Conservation (phyloP, 2,797 vertebrate species). For the Enteromius thamalakanensis region DNA sequence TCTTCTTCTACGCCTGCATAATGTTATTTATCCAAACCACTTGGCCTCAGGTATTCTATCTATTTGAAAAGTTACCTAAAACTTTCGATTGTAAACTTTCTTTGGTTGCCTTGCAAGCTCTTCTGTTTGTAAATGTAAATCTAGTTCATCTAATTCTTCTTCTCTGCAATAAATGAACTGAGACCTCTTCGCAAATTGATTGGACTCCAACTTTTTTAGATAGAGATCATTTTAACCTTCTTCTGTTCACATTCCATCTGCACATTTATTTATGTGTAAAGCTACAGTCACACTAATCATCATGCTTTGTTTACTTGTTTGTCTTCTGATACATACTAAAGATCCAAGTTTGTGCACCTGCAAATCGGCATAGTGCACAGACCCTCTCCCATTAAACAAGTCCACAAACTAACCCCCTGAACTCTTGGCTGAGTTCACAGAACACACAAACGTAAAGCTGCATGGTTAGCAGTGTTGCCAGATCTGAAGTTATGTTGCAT, state of each 20-base stretch:
- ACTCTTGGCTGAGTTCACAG: background rate
- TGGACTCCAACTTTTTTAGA: background rate
- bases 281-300: background rate
- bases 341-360: background rate
- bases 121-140: background rate
- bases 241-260: background rate
- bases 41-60: background rate
- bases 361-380: background rate
- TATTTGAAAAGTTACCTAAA: background rate
- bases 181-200: background rate
- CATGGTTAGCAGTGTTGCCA: background rate
- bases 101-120: background rate
- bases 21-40: background rate
- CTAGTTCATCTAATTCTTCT: background rate
- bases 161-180: background rate
- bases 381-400: background rate
- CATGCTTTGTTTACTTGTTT: background rate
- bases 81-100: background rate
- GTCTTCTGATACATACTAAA: background rate
- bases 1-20: background rate
- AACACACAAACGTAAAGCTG: background rate
- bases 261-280: background rate
- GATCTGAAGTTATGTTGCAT: background rate
- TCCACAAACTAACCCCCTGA: background rate
- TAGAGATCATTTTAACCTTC: background rate